Evolutionary conservation across 2,888 invertebrate species (phyloP).

Genomic region (Sminthurinus aureus): DNA sequence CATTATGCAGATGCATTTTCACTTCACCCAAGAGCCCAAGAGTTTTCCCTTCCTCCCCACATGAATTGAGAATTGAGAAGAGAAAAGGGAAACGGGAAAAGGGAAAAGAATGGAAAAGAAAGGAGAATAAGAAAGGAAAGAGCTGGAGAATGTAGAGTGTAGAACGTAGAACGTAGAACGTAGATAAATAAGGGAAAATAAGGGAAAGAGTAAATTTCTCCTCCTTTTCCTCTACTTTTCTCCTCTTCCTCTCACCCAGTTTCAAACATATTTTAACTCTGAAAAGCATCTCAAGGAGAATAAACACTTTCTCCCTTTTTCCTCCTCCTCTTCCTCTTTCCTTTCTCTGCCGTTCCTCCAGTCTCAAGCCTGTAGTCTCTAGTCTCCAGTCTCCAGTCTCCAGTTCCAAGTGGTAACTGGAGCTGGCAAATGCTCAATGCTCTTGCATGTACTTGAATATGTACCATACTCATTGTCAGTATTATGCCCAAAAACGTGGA

Average conservation of each 20-base stretch:
- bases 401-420: not conserved
- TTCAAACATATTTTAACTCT: not conserved
- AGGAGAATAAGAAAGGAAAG: not conserved
- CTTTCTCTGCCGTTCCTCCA: not conserved
- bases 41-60: no score
- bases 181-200: not conserved
- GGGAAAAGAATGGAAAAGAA: not conserved
- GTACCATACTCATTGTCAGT: not conserved
- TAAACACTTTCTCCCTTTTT: not conserved
- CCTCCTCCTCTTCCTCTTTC: conserved; percentile 1
- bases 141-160: no score
- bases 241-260: not conserved
- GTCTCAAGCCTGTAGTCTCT: not conserved
- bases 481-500: not conserved
- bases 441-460: not conserved
- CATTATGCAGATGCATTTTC: no score
- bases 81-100: not conserved
- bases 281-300: not conserved
- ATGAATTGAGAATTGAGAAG: no score
- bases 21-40: no score
- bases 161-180: not conserved
- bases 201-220: not conserved
- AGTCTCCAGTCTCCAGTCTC: not conserved
- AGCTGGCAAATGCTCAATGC: not conserved
- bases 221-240: not conserved